Evolutionary conservation across 2,888 invertebrate genomes (phyloP), one percentile per base, ranked within the genome.

Genomic region (Reticulitermes lucifugus): DNA sequence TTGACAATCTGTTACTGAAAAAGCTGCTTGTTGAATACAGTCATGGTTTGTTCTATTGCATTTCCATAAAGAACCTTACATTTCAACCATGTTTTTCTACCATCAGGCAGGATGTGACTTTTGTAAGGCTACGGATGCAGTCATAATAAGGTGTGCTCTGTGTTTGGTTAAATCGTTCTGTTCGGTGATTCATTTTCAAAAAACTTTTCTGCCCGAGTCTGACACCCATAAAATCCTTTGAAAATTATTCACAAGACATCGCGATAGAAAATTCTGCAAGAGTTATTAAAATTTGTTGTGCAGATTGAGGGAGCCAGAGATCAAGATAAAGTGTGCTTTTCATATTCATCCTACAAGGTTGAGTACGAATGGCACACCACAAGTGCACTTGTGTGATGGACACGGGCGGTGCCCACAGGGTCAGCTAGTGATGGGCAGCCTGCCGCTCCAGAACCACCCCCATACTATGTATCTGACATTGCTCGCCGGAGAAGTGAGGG

Each of bases 401-500:
- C 25, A 41, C 51, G 60, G 65, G 70, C 65, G 81, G 35, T 80
- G 80, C 59, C 41, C 87, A 59, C 88, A 89, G 89, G 88, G 88
- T 89, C 89, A 89, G 89, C 88, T 89, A 89, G 88, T 85, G 87
- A 85, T 83, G 86, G 85, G 87, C 25, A 79, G 79, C 86, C 85
- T 82, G 86, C 79, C 35, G 81, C 41, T 41, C 59, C 84, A 41
- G 77, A 83, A 35, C 75, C 79, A 29, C 84, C 86, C 21, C 86
- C 87, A 10, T 85, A 85, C 84, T 86, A 85, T 35, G 86, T 86
- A 43, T 81, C 85, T 22, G 86, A 86, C 80, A 85, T 84, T 3
- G 79, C 84, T 25, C 92, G 94, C 25, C 92, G 94, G 81, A 93
- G 93, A 88, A 94, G 94, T 89, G 94, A 95, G 89, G 94, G 94